These are phyloP conservation scores for Pteria penguin DNA, from an alignment of 2,888 invertebrate species.

Conservation along the genomic window DNA sequence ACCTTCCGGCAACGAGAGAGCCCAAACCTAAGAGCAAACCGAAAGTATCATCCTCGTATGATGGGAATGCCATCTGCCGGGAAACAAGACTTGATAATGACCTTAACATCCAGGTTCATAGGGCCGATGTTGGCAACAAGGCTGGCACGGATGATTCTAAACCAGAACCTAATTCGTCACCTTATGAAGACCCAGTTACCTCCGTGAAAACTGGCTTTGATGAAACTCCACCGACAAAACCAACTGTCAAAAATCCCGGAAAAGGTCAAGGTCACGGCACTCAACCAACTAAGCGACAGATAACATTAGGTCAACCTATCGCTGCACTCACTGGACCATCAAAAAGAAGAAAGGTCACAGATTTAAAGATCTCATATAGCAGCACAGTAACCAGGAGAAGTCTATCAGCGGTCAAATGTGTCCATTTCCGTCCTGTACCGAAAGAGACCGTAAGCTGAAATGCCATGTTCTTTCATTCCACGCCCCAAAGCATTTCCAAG, in stretches of 20 bases:
- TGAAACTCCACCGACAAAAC: neutral
- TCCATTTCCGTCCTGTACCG: neutral
- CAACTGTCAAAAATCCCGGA: neutral
- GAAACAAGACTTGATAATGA: neutral
- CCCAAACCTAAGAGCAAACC: neutral
- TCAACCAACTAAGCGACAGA: neutral
- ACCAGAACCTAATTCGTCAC: neutral
- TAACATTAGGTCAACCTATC: neutral
- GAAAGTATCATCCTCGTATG: neutral
- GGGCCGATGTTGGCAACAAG: neutral
- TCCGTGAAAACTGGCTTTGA: no score
- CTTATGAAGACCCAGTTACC: neutral
- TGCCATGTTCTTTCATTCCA: neutral
- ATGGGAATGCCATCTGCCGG: neutral
- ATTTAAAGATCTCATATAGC: neutral
- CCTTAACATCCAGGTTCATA: neutral
- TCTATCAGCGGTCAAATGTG: neutral
- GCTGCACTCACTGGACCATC: neutral
- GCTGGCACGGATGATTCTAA: neutral
- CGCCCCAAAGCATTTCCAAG: neutral
- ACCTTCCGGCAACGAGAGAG: no score
- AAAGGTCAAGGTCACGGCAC: neutral
- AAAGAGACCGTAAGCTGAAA: neutral
- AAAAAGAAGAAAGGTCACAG: neutral
- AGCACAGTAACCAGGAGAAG: neutral